A percentile compares a stretch with the other conserved stretches of the same genome.
phyloP scores from a whole-genome alignment of 1,140 invertebrate species.

The Drosophila nigromelanica region DNA sequence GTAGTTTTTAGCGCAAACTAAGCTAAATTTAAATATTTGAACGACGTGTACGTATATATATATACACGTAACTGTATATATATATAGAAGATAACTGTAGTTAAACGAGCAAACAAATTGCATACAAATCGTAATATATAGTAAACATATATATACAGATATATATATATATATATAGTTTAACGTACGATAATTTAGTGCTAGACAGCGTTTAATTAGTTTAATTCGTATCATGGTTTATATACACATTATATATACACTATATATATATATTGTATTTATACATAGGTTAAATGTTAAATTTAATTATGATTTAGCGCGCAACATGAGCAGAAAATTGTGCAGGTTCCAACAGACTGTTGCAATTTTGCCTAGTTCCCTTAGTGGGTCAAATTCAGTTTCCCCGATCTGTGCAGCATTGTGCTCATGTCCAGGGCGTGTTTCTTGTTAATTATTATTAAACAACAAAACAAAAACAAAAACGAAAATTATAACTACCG shows the following conservation, averaged over 20 bases:
- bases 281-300: background rate
- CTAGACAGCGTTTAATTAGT: slow-evolving; percentile 46
- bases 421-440: slow-evolving; percentile 38
- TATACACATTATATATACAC: slow-evolving; percentile 19
- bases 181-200: slow-evolving; percentile 54
- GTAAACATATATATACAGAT: slow-evolving; percentile 17
- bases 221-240: slow-evolving; percentile 34
- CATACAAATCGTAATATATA: slow-evolving; percentile 48
- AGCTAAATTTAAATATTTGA: slow-evolving; percentile 16
- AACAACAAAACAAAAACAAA: background rate
- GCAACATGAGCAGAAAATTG: slow-evolving; percentile 39
- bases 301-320: slow-evolving; percentile 1
- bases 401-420: slow-evolving; percentile 45
- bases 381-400: slow-evolving; percentile 79
- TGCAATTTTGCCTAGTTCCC: slow-evolving; percentile 77
- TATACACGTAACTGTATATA: too few species aligned
- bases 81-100: slow-evolving; percentile 16
- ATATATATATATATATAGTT: slow-evolving; percentile 41
- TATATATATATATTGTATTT: background rate
- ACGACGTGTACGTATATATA: slow-evolving; percentile 2
- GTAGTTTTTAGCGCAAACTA: slow-evolving; percentile 54
- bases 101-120: slow-evolving; percentile 13
- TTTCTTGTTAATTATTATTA: slow-evolving; percentile 40
- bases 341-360: slow-evolving; percentile 62
- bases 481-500: slow-evolving; percentile 22